phyloP scores from a whole-genome alignment of 2,888 invertebrate species.

The Corythucha ciliata region DNA sequence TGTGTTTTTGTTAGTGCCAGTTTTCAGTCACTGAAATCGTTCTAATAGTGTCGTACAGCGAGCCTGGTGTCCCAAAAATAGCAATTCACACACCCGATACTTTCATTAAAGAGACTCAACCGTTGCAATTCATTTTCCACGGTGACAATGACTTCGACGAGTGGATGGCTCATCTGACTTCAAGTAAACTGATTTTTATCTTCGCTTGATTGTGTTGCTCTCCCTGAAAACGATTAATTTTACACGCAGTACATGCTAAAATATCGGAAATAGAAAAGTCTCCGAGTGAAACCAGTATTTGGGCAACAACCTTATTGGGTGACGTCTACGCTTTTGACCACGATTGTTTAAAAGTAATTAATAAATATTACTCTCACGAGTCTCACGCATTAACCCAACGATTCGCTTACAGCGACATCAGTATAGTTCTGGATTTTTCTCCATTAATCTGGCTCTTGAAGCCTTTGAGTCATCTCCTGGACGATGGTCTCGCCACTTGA shows the following conservation, averaged over 20 bases:
- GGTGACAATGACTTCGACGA: conserved; percentile 79
- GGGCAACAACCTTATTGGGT: conserved; percentile 68
- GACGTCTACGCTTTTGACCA: conserved; percentile 77
- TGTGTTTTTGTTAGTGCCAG: conserved; percentile 40
- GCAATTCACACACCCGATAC: conserved; percentile 63
- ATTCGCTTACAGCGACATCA: too few relatives aligned
- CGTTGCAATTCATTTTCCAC: conserved; percentile 63
- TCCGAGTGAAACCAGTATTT: conserved; percentile 63
- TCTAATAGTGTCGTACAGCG: conserved; percentile 66
- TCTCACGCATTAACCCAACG: conserved; percentile 16
- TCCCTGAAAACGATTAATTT: not conserved
- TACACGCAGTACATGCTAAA: conserved; percentile 54
- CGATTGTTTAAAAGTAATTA: conserved; percentile 47
- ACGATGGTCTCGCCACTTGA: conserved; percentile 24
- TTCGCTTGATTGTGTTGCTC: not conserved
- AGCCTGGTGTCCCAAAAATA: conserved; percentile 67
- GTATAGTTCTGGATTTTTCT: conserved; percentile 8
- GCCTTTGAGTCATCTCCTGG: not conserved
- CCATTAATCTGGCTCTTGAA: not conserved
- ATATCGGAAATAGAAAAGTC: conserved; percentile 59
- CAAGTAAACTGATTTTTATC: conserved; percentile 41
- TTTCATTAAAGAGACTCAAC: conserved; percentile 43
- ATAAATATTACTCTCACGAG: not conserved
- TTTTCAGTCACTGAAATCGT: conserved; percentile 68
- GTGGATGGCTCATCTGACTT: conserved; percentile 73